Base-by-base conservation (phyloP, 2,797 vertebrate species). In the Arrhamphus sclerolepis region DNA sequence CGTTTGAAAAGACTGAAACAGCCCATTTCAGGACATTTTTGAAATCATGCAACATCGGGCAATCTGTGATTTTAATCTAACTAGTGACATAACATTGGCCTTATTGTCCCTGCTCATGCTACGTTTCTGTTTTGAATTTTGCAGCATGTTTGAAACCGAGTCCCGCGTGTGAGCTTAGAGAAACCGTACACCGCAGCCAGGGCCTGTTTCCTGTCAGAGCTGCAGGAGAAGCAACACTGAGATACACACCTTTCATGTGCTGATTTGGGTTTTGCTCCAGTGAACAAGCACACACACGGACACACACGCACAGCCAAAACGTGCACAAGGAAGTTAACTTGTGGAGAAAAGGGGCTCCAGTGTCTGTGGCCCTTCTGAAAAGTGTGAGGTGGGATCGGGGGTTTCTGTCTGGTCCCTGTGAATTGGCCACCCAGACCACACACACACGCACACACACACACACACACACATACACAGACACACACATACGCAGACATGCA, bases 201-300 rank as follows among this genome's bases (percentile, higher is more conserved):
- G 52, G 75, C 75, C 85, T 89, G 86, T 78, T 90, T 90, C 84
- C 86, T 74, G 82, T 89, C 86, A 87, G 81, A 41, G 66, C 40
- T 61, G 78, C 69, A 53, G 56, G 80, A 77, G 69, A 68, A 84
- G 78, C 81, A 83, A 56, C 76, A 58, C 78, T 57, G 77, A 82
- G 85, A 87, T 82, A 65, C 82, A 74, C 84, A 88, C 84, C 83
- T 90, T 89, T 88, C 84, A 89, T 89, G 82, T 88, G 86, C 81
- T 76, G 76, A 83, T 86, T 82, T 74, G 60, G 47, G 70, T 77
- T 68, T 78, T 8, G 62, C 40, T 77, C 65, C 66, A 62, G 6
- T 46, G 54, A 74, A 38, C 77, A 72, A 38, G 1, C 44, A 55
- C 54, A 63, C 47, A 53, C 46, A 43, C 61, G 62, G 55, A 53